Conservation (phyloP, 2,113 vertebrate species). For the Indri indri region DNA sequence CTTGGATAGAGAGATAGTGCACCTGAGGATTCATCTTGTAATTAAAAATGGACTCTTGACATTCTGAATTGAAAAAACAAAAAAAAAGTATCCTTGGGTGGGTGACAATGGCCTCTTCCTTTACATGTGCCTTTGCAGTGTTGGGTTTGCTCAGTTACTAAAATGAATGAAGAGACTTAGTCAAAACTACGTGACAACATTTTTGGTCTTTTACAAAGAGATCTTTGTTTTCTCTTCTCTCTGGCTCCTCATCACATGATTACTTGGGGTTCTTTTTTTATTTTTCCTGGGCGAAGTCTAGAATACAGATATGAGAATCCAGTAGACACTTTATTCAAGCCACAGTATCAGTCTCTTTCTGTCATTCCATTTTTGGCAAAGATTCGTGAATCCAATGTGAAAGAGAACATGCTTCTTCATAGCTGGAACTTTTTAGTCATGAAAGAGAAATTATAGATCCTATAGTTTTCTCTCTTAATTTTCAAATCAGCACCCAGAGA, state of each 20-base stretch:
- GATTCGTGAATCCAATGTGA: not conserved
- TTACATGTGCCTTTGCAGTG: not conserved
- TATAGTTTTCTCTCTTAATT: not conserved
- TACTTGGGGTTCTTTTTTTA: conserved; percentile 46
- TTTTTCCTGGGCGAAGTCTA: conserved; percentile 42
- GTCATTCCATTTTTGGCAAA: conserved; percentile 12
- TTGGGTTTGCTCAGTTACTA: conserved; percentile 22
- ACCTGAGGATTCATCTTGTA: conserved; percentile 33
- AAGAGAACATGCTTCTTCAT: not conserved
- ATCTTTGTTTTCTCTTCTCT: conserved; percentile 17
- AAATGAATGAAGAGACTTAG: conserved; percentile 58
- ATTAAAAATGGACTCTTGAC: conserved; percentile 52
- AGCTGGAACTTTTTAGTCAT: not conserved
- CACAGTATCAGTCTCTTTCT: not conserved
- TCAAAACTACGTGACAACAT: conserved; percentile 36
- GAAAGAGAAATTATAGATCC: not conserved
- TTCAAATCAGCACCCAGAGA: not conserved
- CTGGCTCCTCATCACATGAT: conserved; percentile 36
- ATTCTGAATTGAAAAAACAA: not conserved
- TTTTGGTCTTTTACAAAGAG: conserved; percentile 55
- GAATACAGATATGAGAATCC: conserved; percentile 60
- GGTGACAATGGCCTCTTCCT: conserved; percentile 38
- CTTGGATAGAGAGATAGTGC: not conserved
- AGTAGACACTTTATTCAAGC: conserved; percentile 39
- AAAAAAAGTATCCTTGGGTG: not conserved